A percentile compares a stretch with the other conserved stretches of the same genome.
Evolutionary conservation across 2,113 vertebrate genomes (phyloP).

Genomic region (Redunca redunca): DNA sequence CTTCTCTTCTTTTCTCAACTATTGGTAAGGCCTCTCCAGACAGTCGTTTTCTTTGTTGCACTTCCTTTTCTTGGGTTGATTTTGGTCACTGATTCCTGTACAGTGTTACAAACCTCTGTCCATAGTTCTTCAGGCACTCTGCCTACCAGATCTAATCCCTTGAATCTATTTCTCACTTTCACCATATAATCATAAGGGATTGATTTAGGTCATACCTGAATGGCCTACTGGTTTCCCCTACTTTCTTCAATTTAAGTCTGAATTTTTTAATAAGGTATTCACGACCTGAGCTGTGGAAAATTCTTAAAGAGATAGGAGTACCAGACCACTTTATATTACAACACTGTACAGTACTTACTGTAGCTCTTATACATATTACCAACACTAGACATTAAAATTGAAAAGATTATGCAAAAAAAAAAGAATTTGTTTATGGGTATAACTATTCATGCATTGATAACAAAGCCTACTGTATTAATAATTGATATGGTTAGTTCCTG

Average conservation of each 20-base stretch:
- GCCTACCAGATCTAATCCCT: neutral
- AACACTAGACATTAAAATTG: neutral
- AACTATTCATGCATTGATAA: neutral
- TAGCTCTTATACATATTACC: neutral
- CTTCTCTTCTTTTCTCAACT: neutral
- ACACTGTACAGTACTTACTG: no score
- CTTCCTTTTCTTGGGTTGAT: neutral
- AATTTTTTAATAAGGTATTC: neutral
- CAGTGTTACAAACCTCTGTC: neutral
- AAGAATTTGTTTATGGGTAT: neutral
- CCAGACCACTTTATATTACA: neutral
- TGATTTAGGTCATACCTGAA: neutral
- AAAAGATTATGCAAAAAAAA: neutral
- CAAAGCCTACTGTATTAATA: neutral
- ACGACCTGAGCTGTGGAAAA: neutral
- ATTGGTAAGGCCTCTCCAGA: neutral
- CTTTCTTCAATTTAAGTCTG: neutral
- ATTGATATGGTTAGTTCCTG: neutral
- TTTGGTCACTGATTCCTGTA: neutral
- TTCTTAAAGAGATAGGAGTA: neutral
- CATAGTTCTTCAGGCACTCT: neutral
- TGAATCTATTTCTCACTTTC: neutral
- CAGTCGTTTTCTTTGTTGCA: neutral
- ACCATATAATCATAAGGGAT: neutral
- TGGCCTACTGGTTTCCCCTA: neutral